Percentiles rank a stretch among this genome's conserved stretches.
Conservation (phyloP, 2,888 invertebrate species). For the Catocala fraxini region DNA sequence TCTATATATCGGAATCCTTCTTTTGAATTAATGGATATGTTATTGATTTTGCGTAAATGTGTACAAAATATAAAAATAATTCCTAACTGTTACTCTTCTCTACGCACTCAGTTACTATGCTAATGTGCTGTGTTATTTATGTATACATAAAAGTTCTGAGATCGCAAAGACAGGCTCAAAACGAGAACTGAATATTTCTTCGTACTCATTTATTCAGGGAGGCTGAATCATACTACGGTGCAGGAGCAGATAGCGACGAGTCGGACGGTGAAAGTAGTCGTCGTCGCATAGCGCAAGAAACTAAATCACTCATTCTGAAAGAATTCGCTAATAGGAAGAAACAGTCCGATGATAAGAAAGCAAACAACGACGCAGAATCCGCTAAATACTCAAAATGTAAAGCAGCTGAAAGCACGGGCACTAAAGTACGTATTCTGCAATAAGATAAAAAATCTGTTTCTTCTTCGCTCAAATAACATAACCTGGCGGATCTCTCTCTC, state of each 20-base stretch:
- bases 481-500: no score
- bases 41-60: no score
- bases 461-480: no score
- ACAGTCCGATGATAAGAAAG: conserved; percentile 62
- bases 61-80: no score
- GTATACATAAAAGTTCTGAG: no score
- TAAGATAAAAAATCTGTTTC: no score
- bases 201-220: conserved; percentile 62
- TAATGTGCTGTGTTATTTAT: no score
- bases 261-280: conserved; percentile 74
- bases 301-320: conserved; percentile 91
- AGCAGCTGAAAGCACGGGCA: conserved; percentile 91
- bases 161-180: background rate
- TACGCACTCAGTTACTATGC: no score
- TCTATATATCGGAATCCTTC: no score
- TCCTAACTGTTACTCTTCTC: no score
- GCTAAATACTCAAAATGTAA: conserved; percentile 90
- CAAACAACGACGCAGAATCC: conserved; percentile 84
- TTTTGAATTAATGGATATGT: no score
- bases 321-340: conserved; percentile 92
- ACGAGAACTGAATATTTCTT: background rate
- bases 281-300: conserved; percentile 88
- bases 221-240: conserved; percentile 79
- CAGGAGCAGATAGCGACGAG: conserved; percentile 70
- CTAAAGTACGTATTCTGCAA: conserved; percentile 86